Conservation (phyloP, 2,888 invertebrate genomes). For the Reticulitermes lucifugus region DNA sequence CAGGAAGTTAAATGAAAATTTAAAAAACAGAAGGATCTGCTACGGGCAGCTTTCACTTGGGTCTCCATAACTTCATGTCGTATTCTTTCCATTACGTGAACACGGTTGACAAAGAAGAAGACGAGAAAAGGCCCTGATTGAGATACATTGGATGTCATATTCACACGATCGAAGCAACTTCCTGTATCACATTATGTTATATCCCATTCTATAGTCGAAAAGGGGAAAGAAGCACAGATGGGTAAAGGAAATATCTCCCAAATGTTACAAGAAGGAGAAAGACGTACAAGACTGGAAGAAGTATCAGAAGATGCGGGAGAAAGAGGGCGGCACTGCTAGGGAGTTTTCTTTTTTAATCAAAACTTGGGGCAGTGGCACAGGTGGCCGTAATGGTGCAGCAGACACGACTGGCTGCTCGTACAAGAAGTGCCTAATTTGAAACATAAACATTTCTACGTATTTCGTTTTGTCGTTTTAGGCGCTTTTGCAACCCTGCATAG, state of each 20-base stretch:
- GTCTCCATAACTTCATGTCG: no score
- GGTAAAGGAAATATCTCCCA: conserved; percentile 41
- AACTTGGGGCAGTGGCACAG: conserved; percentile 43
- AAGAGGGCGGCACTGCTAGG: conserved; percentile 17
- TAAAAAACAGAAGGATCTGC: no score
- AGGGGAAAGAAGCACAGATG: conserved; percentile 35
- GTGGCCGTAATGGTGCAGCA: conserved; percentile 35
- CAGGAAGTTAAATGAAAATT: no score
- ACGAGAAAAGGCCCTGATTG: not conserved
- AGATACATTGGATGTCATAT: conserved; percentile 35
- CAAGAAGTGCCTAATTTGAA: not conserved
- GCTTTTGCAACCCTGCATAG: no score
- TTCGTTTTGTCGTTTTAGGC: not conserved
- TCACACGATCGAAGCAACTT: not conserved
- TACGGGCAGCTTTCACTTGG: no score
- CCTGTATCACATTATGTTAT: conserved; percentile 13
- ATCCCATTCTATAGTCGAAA: conserved; percentile 30
- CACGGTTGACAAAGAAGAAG: not conserved
- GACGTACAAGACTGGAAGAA: conserved; percentile 43
- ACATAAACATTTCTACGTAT: not conserved
- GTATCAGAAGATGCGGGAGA: conserved; percentile 30
- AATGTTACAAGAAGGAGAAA: conserved; percentile 42
- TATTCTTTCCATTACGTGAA: no score
- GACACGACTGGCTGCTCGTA: conserved; percentile 6
- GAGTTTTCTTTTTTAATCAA: conserved; percentile 50